Evolutionary conservation across 2,113 vertebrate genomes (phyloP).

Genomic region (Cromileptes altivelis): DNA sequence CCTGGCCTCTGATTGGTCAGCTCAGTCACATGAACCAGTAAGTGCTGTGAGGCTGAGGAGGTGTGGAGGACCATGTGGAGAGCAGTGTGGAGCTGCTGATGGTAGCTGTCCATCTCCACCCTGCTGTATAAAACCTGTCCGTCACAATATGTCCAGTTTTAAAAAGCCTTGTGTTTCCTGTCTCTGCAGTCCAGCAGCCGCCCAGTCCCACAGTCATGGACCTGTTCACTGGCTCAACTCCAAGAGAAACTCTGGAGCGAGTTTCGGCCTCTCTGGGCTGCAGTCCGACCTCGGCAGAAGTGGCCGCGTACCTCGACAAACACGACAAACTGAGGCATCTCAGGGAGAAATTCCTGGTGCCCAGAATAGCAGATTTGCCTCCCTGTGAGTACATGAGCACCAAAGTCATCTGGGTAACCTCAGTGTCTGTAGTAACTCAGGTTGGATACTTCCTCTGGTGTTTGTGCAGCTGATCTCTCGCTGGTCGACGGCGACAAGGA

Average conservation of each 20-base stretch:
- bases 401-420: no score
- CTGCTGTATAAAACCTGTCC: no score
- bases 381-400: conserved; percentile 84
- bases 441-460: background rate
- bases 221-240: conserved; percentile 44
- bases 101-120: no score
- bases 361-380: conserved; percentile 90
- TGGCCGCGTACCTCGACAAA: conserved; percentile 88
- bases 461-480: conserved; percentile 85
- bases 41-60: no score
- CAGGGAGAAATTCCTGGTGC: conserved; percentile 87
- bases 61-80: no score
- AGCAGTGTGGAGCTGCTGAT: no score
- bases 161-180: background rate
- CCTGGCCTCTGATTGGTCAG: no score
- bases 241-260: conserved; percentile 77
- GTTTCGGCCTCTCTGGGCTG: conserved; percentile 83
- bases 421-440: no score
- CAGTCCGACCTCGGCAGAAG: conserved; percentile 79
- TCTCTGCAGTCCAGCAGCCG: background rate
- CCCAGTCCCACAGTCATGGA: conserved; percentile 80
- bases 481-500: conserved; percentile 86
- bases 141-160: no score
- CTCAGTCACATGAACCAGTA: no score
- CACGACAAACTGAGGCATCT: conserved; percentile 88